These are phyloP conservation scores for Tinamus major DNA, from an alignment of 2,797 vertebrate species.

Conservation along the genomic window DNA sequence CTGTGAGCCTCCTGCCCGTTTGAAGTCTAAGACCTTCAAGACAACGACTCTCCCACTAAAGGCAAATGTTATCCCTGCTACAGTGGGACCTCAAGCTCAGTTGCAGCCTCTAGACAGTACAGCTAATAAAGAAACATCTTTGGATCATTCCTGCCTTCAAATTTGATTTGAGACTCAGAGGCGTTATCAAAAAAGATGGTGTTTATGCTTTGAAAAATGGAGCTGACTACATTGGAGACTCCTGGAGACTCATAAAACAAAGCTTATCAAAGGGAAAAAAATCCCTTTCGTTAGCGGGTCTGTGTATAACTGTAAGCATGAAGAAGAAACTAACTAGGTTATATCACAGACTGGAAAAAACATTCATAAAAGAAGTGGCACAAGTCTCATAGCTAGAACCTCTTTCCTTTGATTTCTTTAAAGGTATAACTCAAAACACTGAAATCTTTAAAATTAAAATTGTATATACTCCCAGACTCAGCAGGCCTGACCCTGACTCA, in stretches of 20 bases:
- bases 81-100: neutral
- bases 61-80: neutral
- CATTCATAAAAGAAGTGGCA: neutral
- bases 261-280: neutral
- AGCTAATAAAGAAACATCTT: neutral
- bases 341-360: neutral
- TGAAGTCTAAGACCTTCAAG: neutral
- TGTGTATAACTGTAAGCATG: neutral
- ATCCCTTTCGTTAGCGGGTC: neutral
- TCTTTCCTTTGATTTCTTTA: neutral
- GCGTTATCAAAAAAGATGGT: neutral
- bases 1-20: neutral
- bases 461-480: neutral
- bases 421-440: neutral
- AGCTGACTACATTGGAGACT: neutral
- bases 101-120: neutral
- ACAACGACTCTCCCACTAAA: neutral
- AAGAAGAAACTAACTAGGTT: neutral
- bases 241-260: neutral
- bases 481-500: neutral
- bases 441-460: neutral
- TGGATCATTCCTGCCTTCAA: neutral
- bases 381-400: neutral
- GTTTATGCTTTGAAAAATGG: neutral
- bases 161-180: neutral